A percentile compares a stretch with the other conserved stretches of the same genome.
Conservation (phyloP, 53 echinoderm and acorn worm genomes). For the Temnopleurus reevesii region DNA sequence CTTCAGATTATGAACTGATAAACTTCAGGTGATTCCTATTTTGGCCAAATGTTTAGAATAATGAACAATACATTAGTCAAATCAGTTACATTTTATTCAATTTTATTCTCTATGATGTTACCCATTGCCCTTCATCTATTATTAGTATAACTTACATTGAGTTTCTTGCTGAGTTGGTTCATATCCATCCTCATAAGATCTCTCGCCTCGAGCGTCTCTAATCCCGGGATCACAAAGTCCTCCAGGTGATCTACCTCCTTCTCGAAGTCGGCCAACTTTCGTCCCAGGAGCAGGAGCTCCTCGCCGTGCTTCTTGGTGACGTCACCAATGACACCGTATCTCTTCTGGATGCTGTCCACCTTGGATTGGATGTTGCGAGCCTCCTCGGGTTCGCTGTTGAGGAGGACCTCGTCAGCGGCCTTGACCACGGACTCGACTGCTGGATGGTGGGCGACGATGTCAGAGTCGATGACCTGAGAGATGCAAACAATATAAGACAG, state of each 20-base stretch:
- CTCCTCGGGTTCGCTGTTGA: slow-evolving; percentile 86
- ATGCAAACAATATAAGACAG: no score
- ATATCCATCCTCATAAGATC: slow-evolving; percentile 92
- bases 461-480: slow-evolving; percentile 82
- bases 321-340: slow-evolving; percentile 69
- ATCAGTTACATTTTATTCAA: no score
- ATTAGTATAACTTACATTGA: slow-evolving; percentile 85
- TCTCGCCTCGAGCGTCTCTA: slow-evolving; percentile 81
- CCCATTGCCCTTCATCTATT: no score
- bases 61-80: no score
- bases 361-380: slow-evolving; percentile 78
- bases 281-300: slow-evolving; percentile 70
- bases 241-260: slow-evolving; percentile 93
- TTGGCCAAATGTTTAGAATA: no score
- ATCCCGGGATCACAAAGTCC: slow-evolving; percentile 89
- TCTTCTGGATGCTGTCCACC: slow-evolving; percentile 83
- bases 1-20: no score
- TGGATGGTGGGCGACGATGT: slow-evolving; percentile 92
- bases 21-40: no score
- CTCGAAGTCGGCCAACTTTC: slow-evolving; percentile 87
- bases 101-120: no score
- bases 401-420: slow-evolving; percentile 75
- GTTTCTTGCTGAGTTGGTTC: slow-evolving; percentile 85
- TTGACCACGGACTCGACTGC: slow-evolving; percentile 82
- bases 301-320: slow-evolving; percentile 76